phyloP scores from a whole-genome alignment of 2,113 vertebrate species.

The Rhipidura dahli region DNA sequence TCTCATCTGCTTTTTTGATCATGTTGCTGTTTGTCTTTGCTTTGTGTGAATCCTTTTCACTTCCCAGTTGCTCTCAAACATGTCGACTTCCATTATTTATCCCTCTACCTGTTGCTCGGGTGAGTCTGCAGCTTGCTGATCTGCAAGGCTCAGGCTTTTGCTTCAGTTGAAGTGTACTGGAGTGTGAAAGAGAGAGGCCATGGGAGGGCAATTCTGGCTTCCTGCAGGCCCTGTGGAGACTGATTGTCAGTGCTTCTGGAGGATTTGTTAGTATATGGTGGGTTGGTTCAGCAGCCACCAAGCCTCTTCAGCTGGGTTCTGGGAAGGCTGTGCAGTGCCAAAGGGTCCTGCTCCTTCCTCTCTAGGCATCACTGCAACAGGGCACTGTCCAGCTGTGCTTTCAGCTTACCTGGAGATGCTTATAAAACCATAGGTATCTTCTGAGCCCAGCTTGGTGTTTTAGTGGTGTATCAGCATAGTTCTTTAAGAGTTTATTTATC shows the following conservation, averaged over 20 bases:
- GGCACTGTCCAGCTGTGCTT: background rate
- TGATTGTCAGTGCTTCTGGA: rapidly evolving
- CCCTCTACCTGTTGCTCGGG: background rate
- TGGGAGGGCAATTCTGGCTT: background rate
- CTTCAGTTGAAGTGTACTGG: background rate
- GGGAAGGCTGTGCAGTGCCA: background rate
- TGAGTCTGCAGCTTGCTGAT: background rate
- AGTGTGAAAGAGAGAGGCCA: background rate
- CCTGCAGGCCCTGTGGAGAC: background rate
- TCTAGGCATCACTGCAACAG: background rate
- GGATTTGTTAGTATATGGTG: background rate
- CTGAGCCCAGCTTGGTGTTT: background rate
- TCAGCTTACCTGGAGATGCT: background rate
- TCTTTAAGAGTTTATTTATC: background rate
- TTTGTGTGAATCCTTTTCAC: background rate
- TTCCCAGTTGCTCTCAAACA: background rate
- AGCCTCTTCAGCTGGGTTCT: background rate
- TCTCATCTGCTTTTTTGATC: background rate
- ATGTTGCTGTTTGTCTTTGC: background rate
- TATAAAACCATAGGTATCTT: background rate
- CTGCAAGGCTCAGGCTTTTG: background rate
- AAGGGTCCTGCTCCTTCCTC: background rate
- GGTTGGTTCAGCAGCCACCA: background rate
- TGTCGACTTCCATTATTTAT: conserved; percentile 2
- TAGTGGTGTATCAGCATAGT: background rate